Conservation (phyloP, 2,797 vertebrate species). For the Paratrypauchen microcephalus region DNA sequence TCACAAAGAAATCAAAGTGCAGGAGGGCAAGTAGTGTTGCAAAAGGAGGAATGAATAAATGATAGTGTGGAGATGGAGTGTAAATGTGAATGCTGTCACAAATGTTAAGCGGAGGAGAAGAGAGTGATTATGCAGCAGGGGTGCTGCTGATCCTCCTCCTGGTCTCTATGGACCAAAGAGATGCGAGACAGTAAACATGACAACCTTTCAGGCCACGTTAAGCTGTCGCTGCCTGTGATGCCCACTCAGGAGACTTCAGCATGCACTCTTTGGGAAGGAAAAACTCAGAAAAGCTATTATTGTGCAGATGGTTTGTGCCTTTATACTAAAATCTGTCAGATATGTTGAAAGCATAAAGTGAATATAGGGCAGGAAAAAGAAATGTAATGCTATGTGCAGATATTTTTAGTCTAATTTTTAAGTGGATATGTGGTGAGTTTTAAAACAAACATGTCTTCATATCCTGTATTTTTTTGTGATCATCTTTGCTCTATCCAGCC, state of each 20-base stretch:
- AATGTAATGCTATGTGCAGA: constrained; percentile 9
- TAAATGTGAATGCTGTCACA: constrained; percentile 59
- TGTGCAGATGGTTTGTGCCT: constrained; percentile 68
- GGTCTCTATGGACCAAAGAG: constrained; percentile 69
- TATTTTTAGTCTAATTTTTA: not conserved
- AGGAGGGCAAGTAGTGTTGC: constrained; percentile 45
- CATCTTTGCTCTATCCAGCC: not conserved
- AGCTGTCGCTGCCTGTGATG: constrained; percentile 64
- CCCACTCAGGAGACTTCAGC: constrained; percentile 68
- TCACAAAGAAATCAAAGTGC: constrained; percentile 50
- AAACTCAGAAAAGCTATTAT: constrained; percentile 72
- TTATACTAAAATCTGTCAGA: constrained; percentile 58
- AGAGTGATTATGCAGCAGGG: constrained; percentile 67
- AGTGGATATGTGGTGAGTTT: not conserved
- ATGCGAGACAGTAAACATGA: constrained; percentile 71
- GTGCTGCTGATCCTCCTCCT: constrained; percentile 50
- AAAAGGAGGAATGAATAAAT: constrained; percentile 75
- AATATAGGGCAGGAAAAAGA: constrained; percentile 1
- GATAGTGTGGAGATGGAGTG: constrained; percentile 65
- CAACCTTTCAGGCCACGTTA: constrained; percentile 81
- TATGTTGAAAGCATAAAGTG: constrained; percentile 26
- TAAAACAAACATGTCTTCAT: not conserved
- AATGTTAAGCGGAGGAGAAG: constrained; percentile 38
- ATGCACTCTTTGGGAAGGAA: constrained; percentile 43
- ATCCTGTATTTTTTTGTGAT: not conserved